Percentiles rank a stretch among this genome's conserved stretches.
Evolutionary conservation across 2,797 vertebrate genomes (phyloP).

Genomic region (Clarias laeviceps): DNA sequence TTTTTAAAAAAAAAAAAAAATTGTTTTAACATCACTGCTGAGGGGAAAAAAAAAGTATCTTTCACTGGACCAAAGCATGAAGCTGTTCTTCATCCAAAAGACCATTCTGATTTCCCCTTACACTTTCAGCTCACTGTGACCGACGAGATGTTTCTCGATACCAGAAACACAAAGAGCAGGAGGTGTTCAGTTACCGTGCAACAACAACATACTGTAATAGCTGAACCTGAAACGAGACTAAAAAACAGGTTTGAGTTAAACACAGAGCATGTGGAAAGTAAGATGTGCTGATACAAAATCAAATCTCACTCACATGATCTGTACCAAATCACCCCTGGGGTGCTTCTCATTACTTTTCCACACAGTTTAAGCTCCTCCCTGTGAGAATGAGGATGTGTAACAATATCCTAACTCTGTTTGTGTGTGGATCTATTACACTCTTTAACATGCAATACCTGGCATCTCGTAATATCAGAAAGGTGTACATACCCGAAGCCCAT

Average conservation of each 20-base stretch:
- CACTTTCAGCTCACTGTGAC: neutral
- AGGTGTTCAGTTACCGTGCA: neutral
- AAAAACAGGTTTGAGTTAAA: too few relatives aligned
- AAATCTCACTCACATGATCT: neutral
- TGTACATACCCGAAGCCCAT: too few relatives aligned
- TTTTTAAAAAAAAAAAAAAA: too few relatives aligned
- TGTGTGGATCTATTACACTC: neutral
- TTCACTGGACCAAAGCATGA: constrained; percentile 14
- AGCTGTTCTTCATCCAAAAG: neutral
- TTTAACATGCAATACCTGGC: too few relatives aligned
- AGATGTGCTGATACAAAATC: neutral
- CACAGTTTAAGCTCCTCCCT: neutral
- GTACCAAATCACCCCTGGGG: neutral
- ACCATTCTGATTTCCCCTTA: neutral
- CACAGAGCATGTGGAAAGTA: neutral
- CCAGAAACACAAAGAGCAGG: neutral
- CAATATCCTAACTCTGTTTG: neutral
- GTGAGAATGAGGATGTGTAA: neutral
- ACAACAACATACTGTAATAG: too few relatives aligned
- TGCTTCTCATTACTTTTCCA: neutral
- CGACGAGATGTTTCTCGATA: neutral
- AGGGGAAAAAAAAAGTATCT: neutral
- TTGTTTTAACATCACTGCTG: neutral
- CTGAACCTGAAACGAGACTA: neutral
- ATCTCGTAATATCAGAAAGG: too few relatives aligned